phyloP scores from a whole-genome alignment of 2,888 invertebrate genomes.

The Drosophila limbata region DNA sequence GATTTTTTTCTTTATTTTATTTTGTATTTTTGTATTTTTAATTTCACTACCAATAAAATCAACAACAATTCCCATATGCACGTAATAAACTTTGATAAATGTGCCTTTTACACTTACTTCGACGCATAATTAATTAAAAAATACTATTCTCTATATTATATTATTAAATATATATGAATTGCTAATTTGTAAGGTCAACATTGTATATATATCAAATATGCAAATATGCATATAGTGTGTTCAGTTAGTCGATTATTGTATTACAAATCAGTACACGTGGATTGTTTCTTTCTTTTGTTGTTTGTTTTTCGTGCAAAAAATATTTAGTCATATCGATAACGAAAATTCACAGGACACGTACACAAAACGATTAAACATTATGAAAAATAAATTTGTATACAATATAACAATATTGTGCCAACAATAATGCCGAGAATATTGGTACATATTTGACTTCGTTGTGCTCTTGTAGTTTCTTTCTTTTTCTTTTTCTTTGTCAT shows the following conservation, averaged over 20 bases:
- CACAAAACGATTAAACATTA: constrained; percentile 47
- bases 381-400: constrained; percentile 57
- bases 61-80: constrained; percentile 75
- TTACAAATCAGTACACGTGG: constrained; percentile 59
- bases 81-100: constrained; percentile 66
- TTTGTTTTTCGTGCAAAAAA: constrained; percentile 23
- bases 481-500: constrained; percentile 8
- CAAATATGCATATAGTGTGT: constrained; percentile 28
- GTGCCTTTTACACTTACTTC: constrained; percentile 40
- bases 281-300: constrained; percentile 50
- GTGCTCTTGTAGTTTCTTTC: constrained; percentile 40
- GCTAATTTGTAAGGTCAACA: constrained; percentile 70
- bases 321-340: constrained; percentile 56
- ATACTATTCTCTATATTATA: constrained; percentile 54
- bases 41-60: constrained; percentile 68
- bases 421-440: constrained; percentile 44
- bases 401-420: constrained; percentile 53
- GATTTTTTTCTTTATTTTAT: constrained; percentile 38
- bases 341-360: constrained; percentile 31
- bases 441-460: constrained; percentile 59
- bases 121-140: constrained; percentile 70
- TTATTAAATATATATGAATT: constrained; percentile 52
- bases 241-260: constrained; percentile 60
- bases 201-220: constrained; percentile 61
- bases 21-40: constrained; percentile 36